Percentiles rank a stretch among this genome's conserved stretches.
Evolutionary conservation across 2,797 vertebrate genomes (phyloP).

Genomic region (Lacerta viridis): DNA sequence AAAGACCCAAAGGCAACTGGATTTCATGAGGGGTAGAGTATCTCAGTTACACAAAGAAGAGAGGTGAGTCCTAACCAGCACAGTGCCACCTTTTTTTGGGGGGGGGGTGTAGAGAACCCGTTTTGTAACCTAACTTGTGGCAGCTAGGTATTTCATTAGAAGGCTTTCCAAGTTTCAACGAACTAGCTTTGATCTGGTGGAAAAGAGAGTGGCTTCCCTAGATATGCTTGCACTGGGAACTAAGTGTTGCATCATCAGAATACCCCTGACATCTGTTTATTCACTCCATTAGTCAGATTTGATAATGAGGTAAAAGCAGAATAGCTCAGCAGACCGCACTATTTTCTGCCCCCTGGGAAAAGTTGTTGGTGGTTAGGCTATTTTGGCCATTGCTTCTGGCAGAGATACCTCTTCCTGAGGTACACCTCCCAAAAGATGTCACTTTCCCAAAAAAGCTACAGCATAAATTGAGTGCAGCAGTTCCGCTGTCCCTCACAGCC

Average conservation of each 20-base stretch:
- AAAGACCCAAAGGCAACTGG: constrained; percentile 69
- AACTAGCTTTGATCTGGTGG: not conserved
- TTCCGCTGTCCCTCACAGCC: not conserved
- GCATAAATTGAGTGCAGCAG: not conserved
- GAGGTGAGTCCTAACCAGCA: constrained; percentile 57
- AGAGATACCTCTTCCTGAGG: not conserved
- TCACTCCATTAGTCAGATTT: not conserved
- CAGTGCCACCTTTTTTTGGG: not conserved
- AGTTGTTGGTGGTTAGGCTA: not conserved
- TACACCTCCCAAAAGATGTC: not conserved
- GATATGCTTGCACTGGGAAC: not conserved
- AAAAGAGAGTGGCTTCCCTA: not conserved
- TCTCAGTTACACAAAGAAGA: constrained; percentile 63
- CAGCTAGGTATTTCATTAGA: not conserved
- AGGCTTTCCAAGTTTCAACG: not conserved
- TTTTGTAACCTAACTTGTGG: not conserved
- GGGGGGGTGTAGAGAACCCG: not conserved
- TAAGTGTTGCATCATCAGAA: not conserved
- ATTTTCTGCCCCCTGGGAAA: not conserved
- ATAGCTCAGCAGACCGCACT: not conserved
- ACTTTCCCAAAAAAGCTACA: not conserved
- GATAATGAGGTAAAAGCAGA: not conserved
- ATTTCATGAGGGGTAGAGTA: constrained; percentile 35
- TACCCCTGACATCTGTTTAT: not conserved
- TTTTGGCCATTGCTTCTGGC: not conserved